phyloP scores from a whole-genome alignment of 2,888 invertebrate species.

The Chouioia cunea region DNA sequence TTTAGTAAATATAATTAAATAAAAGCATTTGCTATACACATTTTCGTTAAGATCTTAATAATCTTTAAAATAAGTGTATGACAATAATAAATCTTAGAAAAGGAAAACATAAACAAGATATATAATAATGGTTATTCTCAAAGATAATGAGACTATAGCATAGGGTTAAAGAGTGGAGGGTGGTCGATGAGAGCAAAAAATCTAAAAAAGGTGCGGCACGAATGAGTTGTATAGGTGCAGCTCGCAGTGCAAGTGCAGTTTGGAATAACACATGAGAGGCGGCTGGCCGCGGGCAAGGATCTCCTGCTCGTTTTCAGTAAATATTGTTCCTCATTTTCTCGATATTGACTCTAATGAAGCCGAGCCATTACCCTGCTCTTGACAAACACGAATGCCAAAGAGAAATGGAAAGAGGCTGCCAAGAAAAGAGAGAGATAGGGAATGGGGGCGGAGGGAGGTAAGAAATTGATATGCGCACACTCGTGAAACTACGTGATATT shows the following conservation, averaged over 20 bases:
- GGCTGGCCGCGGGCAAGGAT: background rate
- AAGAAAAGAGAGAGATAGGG: background rate
- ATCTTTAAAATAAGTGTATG: too few relatives aligned
- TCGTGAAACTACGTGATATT: background rate
- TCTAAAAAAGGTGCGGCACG: too few relatives aligned
- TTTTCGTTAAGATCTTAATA: too few relatives aligned
- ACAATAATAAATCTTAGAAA: too few relatives aligned
- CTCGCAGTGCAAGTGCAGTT: conserved; percentile 20
- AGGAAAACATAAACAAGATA: too few relatives aligned
- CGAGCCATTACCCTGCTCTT: conserved; percentile 10
- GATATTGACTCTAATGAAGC: conserved; percentile 43
- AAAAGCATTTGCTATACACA: too few relatives aligned
- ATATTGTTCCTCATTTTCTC: conserved; percentile 53
- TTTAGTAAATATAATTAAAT: too few relatives aligned
- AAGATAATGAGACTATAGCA: background rate
- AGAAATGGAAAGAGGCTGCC: conserved; percentile 1
- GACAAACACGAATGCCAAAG: background rate
- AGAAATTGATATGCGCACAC: background rate
- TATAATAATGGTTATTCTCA: too few relatives aligned
- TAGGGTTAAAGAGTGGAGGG: background rate
- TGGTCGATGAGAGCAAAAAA: background rate
- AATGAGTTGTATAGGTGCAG: too few relatives aligned
- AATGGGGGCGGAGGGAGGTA: background rate
- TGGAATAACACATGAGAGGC: conserved; percentile 33
- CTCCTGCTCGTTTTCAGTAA: conserved; percentile 40